These are phyloP conservation scores for Solenopsis invicta DNA, from an alignment of 1,140 invertebrate species.

Conservation along the genomic window DNA sequence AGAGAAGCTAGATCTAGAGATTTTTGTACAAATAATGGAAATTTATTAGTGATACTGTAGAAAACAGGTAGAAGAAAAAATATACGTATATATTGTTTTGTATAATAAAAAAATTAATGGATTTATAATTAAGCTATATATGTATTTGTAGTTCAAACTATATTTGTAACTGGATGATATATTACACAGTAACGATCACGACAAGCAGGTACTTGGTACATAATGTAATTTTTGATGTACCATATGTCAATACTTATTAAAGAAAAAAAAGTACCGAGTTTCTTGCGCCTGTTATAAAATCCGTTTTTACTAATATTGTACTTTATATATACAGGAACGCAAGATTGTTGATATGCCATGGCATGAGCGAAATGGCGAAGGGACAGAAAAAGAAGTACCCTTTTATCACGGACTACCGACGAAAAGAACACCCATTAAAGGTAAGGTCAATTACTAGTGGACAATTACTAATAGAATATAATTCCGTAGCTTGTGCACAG, in stretches of 20 bases:
- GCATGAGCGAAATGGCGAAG: constrained; percentile 89
- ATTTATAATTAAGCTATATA: constrained; percentile 70
- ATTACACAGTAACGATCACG: constrained; percentile 68
- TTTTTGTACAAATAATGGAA: constrained; percentile 61
- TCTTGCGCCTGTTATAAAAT: constrained; percentile 49
- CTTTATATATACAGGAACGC: constrained; percentile 87
- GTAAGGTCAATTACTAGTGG: constrained; percentile 86
- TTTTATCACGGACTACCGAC: constrained; percentile 90
- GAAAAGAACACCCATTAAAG: constrained; percentile 93
- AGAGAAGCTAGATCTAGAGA: constrained; percentile 34
- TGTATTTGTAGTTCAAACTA: constrained; percentile 75
- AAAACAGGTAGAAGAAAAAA: constrained; percentile 71
- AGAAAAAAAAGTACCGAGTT: constrained; percentile 64
- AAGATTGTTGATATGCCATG: constrained; percentile 92
- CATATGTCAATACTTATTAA: constrained; percentile 65
- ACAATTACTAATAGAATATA: constrained; percentile 85
- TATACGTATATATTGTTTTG: constrained; percentile 62
- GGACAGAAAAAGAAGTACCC: constrained; percentile 89
- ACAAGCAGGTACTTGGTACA: constrained; percentile 76
- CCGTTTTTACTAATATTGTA: constrained; percentile 62
- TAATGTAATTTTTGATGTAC: constrained; percentile 67
- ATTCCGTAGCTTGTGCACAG: constrained; percentile 87
- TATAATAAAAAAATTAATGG: constrained; percentile 58
- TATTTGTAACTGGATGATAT: constrained; percentile 77
- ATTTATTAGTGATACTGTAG: constrained; percentile 62